These are phyloP conservation scores for Myotis daubentonii DNA, from an alignment of 2,797 vertebrate species.

Conservation along the genomic window DNA sequence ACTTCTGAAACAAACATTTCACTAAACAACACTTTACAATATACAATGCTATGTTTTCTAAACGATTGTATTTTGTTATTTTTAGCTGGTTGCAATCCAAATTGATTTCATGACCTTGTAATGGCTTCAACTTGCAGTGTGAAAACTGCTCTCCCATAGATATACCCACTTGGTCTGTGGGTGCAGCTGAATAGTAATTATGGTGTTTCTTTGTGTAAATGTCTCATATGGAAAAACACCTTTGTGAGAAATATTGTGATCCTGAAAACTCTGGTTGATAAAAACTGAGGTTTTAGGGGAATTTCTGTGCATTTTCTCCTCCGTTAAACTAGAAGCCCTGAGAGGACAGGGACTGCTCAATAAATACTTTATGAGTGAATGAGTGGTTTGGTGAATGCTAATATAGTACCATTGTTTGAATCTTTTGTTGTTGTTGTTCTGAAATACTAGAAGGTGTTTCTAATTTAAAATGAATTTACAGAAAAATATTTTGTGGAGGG, in stretches of 20 bases:
- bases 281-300: background rate
- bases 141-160: background rate
- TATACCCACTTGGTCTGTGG: background rate
- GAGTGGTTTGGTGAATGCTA: background rate
- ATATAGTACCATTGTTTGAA: background rate
- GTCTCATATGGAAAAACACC: background rate
- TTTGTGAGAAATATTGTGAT: background rate
- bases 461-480: constrained; percentile 36
- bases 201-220: background rate
- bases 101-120: background rate
- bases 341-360: background rate
- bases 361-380: background rate
- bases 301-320: constrained; percentile 22
- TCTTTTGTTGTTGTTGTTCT: background rate
- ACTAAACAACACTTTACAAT: background rate
- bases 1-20: background rate
- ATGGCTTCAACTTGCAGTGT: background rate
- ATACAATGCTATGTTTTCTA: background rate
- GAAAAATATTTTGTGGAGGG: background rate
- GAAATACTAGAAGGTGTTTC: background rate
- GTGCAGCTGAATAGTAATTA: background rate
- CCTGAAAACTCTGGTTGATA: background rate
- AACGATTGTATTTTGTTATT: background rate
- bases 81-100: background rate
- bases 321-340: background rate